Conservation (phyloP, 64 coral and sea anemone genomes). For the Trachythela sp. region DNA sequence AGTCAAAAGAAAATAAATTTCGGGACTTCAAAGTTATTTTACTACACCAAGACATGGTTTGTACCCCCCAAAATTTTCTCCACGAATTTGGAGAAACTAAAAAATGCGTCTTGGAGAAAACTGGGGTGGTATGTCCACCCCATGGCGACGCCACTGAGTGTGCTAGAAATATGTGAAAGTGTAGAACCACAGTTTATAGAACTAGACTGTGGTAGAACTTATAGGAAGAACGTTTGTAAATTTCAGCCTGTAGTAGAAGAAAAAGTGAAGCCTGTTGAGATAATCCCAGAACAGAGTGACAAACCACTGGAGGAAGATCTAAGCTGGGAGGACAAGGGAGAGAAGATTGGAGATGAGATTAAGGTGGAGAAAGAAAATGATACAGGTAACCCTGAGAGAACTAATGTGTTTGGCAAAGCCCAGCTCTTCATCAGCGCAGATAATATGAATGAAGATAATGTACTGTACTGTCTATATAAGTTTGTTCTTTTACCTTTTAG, state of each 20-base stretch:
- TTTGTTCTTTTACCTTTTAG: background rate
- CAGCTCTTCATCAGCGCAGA: background rate
- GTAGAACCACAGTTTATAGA: too few relatives aligned
- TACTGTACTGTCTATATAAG: background rate
- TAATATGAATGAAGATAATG: background rate
- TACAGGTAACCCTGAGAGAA: background rate
- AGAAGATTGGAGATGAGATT: slow-evolving; percentile 16
- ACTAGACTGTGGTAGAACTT: too few relatives aligned
- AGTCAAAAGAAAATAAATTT: too few relatives aligned
- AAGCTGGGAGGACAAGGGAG: slow-evolving; percentile 17
- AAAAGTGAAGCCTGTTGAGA: background rate
- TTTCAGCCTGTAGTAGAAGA: background rate
- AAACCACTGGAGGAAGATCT: slow-evolving; percentile 2
- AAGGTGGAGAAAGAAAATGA: background rate
- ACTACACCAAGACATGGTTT: too few relatives aligned
- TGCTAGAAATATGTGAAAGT: too few relatives aligned
- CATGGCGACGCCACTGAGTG: too few relatives aligned
- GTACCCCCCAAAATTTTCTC: too few relatives aligned
- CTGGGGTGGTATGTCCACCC: too few relatives aligned
- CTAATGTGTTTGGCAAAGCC: background rate
- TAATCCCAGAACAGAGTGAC: background rate
- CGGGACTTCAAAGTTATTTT: too few relatives aligned
- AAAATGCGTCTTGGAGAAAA: too few relatives aligned
- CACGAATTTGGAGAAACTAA: too few relatives aligned
- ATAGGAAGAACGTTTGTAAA: background rate